Conservation (phyloP, 2,797 vertebrate species). For the Lagocephalus sceleratus region DNA sequence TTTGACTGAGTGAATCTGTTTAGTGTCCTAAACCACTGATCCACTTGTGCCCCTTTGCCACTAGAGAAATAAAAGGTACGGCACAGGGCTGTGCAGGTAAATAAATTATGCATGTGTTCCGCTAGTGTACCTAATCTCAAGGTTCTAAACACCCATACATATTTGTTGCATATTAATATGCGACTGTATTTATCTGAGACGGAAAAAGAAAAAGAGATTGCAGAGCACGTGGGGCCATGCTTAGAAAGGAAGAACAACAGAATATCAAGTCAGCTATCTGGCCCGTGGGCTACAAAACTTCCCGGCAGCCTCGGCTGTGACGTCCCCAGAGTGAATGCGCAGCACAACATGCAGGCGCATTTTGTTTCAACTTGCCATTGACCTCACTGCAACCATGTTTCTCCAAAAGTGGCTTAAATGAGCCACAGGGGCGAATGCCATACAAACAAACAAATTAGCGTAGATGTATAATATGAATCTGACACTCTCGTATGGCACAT, state of each 20-base stretch:
- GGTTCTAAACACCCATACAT: too few relatives aligned
- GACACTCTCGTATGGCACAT: constrained; percentile 26
- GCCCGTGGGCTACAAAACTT: constrained; percentile 46
- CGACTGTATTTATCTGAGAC: constrained; percentile 44
- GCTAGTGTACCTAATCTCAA: not conserved
- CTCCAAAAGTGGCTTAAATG: constrained; percentile 53
- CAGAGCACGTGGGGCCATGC: too few relatives aligned
- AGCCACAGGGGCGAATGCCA: constrained; percentile 41
- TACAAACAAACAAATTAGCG: constrained; percentile 60
- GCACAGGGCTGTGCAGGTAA: not conserved
- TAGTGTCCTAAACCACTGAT: too few relatives aligned
- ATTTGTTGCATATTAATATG: too few relatives aligned
- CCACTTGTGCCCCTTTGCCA: not conserved
- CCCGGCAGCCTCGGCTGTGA: constrained; percentile 20
- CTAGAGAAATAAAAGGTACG: not conserved
- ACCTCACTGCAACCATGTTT: constrained; percentile 37
- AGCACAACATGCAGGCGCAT: constrained; percentile 20
- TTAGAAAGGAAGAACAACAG: constrained; percentile 33
- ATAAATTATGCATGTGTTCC: not conserved
- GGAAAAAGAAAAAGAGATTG: constrained; percentile 19
- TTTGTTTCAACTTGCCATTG: constrained; percentile 47
- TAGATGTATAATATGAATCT: constrained; percentile 41
- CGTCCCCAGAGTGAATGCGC: constrained; percentile 36
- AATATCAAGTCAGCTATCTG: constrained; percentile 46
- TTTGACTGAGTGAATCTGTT: too few relatives aligned